phyloP scores from a whole-genome alignment of 2,113 vertebrate genomes.

The Hyaena hyaena region DNA sequence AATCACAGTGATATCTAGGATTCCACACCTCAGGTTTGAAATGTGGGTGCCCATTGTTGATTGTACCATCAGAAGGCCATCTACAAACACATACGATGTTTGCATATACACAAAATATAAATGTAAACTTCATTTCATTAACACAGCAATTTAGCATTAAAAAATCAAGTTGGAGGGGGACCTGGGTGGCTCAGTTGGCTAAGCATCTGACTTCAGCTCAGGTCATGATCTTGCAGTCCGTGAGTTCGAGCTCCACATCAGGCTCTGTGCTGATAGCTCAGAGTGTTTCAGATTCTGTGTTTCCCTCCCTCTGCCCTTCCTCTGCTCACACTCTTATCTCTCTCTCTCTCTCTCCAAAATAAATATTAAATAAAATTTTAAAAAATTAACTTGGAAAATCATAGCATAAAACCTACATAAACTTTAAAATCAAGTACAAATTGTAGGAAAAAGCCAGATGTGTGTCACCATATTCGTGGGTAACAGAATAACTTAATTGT shows the following conservation, averaged over 20 bases:
- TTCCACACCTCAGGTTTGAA: background rate
- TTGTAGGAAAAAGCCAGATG: background rate
- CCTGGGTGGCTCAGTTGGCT: no score
- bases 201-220: no score
- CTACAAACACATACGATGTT: background rate
- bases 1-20: background rate
- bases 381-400: background rate
- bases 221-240: no score
- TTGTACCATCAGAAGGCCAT: background rate
- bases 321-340: no score
- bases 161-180: background rate
- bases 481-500: background rate
- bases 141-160: background rate
- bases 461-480: background rate
- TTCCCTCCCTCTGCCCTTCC: no score
- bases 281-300: no score
- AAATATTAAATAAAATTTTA: no score
- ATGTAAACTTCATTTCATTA: background rate
- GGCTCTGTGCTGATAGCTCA: no score
- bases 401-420: background rate
- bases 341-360: no score
- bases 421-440: background rate
- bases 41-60: background rate
- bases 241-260: no score
- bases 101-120: background rate